A percentile compares a stretch with the other conserved stretches of the same genome.
These are phyloP conservation scores for Aproaerema taeniolella DNA, from an alignment of 2,888 invertebrate species.

Conservation along the genomic window DNA sequence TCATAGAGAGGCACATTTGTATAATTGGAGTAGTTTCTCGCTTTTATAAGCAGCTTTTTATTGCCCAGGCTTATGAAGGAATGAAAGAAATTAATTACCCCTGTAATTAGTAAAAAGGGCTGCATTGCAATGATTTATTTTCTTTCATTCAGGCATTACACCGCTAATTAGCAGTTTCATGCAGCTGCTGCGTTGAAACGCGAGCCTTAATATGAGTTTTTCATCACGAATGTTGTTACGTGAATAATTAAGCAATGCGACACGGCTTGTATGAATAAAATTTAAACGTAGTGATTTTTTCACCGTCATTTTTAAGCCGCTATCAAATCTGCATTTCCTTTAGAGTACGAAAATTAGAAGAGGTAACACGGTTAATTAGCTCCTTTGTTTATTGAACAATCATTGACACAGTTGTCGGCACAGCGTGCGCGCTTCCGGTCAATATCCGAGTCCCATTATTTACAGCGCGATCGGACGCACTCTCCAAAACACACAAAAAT, in stretches of 20 bases:
- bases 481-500: conserved; percentile 70
- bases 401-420: conserved; percentile 54
- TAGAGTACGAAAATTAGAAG: no score
- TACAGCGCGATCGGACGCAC: conserved; percentile 53
- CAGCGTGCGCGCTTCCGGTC: conserved; percentile 61
- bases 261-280: no score
- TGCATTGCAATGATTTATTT: conserved; percentile 27
- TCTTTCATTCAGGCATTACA: conserved; percentile 29
- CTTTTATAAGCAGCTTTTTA: neutral
- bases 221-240: no score
- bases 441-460: conserved; percentile 66
- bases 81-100: neutral
- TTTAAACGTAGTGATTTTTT: no score
- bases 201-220: conserved; percentile 24
- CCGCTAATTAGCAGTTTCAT: conserved; percentile 36
- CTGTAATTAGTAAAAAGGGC: conserved; percentile 8
- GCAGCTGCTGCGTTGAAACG: conserved; percentile 32
- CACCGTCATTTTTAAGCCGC: no score
- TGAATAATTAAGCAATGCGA: no score
- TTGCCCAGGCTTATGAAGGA: neutral
- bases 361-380: conserved; percentile 32
- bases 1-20: no score
- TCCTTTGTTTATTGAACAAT: conserved; percentile 47
- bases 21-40: neutral
- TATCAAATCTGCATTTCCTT: no score